Percentiles rank a stretch among this genome's conserved stretches.
These are phyloP conservation scores for Ctenopoma multispine DNA, from an alignment of 2,797 vertebrate genomes.

Conservation along the genomic window DNA sequence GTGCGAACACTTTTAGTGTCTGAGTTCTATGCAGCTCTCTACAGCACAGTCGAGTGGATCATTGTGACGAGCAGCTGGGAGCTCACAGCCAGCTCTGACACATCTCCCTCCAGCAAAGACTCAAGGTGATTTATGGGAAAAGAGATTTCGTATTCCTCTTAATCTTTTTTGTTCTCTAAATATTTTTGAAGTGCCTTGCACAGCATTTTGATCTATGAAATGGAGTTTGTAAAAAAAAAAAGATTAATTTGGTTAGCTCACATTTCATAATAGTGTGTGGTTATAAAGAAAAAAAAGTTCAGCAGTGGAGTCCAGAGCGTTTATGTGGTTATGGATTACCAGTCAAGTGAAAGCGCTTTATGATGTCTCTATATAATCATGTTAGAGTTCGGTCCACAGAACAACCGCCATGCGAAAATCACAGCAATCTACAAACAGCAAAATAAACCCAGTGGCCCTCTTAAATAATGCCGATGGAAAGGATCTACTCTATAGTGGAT, in stretches of 20 bases:
- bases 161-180: constrained; percentile 39
- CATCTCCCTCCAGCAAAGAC: constrained; percentile 25
- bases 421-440: neutral
- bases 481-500: neutral
- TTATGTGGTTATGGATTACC: constrained; percentile 5
- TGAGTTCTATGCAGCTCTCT: constrained; percentile 15
- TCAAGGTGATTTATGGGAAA: constrained; percentile 36
- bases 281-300: neutral
- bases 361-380: constrained; percentile 5
- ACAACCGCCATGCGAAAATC: neutral
- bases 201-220: constrained; percentile 32
- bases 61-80: constrained; percentile 28
- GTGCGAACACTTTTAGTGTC: neutral
- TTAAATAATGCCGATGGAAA: constrained; percentile 7
- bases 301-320: constrained; percentile 15
- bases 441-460: neutral
- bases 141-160: constrained; percentile 44
- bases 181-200: constrained; percentile 38
- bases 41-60: constrained; percentile 29
- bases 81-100: constrained; percentile 24
- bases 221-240: constrained; percentile 13
- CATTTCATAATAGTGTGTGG: constrained; percentile 14
- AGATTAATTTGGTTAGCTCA: constrained; percentile 31
- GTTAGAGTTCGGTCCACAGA: neutral
- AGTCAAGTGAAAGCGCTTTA: constrained; percentile 5